A percentile compares a stretch with the other conserved stretches of the same genome.
Evolutionary conservation across 2,888 invertebrate species (phyloP).

Genomic region (Urechis unicinctus): DNA sequence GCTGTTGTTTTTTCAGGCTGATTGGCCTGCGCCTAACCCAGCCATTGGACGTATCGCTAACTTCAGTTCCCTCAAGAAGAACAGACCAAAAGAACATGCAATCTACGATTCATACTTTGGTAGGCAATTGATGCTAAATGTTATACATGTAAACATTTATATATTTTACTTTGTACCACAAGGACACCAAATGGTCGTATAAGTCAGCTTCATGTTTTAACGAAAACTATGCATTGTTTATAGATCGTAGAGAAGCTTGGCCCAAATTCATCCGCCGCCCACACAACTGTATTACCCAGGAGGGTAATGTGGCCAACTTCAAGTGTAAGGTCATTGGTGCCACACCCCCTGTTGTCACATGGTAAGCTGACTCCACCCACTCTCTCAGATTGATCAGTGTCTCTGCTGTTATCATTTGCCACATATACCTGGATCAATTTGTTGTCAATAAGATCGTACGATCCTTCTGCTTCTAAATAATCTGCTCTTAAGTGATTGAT

Average conservation of each 20-base stretch:
- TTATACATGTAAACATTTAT: not conserved
- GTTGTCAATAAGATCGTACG: not conserved
- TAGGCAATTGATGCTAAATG: constrained; percentile 49
- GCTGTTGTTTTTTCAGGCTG: constrained; percentile 39
- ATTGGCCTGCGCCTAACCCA: constrained; percentile 64
- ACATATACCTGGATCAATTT: not conserved
- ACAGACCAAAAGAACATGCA: constrained; percentile 90
- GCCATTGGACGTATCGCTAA: constrained; percentile 96
- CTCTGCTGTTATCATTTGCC: not conserved
- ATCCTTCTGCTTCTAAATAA: no score
- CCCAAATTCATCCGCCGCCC: constrained; percentile 97
- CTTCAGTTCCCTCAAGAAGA: constrained; percentile 91
- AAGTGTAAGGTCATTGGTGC: constrained; percentile 90
- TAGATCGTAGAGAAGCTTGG: constrained; percentile 93
- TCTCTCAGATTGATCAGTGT: no score
- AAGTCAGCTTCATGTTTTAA: no score
- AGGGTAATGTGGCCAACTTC: constrained; percentile 95
- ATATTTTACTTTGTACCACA: no score
- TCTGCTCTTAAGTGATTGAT: no score
- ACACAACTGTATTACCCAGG: constrained; percentile 88
- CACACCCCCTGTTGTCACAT: constrained; percentile 89
- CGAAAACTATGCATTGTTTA: no score
- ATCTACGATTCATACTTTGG: constrained; percentile 93
- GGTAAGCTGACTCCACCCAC: constrained; percentile 55
- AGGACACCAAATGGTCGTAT: no score